Percentiles rank a stretch among this genome's conserved stretches.
These are phyloP conservation scores for Morpho achilles DNA, from an alignment of 2,888 invertebrate species.

Conservation along the genomic window DNA sequence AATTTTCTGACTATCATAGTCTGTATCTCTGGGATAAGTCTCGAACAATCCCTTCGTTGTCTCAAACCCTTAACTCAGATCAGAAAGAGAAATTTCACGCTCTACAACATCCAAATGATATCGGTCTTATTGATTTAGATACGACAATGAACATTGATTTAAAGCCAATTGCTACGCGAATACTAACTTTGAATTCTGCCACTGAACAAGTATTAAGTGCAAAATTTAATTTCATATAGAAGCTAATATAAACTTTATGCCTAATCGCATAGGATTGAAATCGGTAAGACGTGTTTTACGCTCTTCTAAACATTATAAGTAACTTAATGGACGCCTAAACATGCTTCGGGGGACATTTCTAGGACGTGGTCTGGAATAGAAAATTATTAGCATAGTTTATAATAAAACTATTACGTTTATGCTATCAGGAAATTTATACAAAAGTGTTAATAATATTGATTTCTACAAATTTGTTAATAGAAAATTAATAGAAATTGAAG, in stretches of 20 bases:
- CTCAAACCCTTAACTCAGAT: conserved; percentile 2
- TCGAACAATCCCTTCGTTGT: too few relatives aligned
- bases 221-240: conserved; percentile 16
- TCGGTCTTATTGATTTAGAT: conserved; percentile 24
- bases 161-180: conserved; percentile 19
- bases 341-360: conserved; percentile 16
- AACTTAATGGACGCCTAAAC: conserved; percentile 16
- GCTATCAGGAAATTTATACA: neutral
- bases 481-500: neutral
- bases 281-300: conserved; percentile 4
- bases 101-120: conserved; percentile 5
- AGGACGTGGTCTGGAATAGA: conserved; percentile 12
- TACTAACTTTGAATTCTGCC: conserved; percentile 14
- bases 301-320: conserved; percentile 12
- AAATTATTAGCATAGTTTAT: conserved; percentile 9
- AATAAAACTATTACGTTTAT: neutral
- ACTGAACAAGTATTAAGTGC: conserved; percentile 14
- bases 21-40: too few relatives aligned
- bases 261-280: conserved; percentile 8
- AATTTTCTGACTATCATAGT: too few relatives aligned
- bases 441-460: conserved; percentile 2
- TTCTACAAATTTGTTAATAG: neutral
- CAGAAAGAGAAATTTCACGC: conserved; percentile 10
- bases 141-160: conserved; percentile 27
- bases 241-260: conserved; percentile 4